Base-by-base conservation (phyloP, 2,888 invertebrate genomes). In the Parascotia fuliginaria region DNA sequence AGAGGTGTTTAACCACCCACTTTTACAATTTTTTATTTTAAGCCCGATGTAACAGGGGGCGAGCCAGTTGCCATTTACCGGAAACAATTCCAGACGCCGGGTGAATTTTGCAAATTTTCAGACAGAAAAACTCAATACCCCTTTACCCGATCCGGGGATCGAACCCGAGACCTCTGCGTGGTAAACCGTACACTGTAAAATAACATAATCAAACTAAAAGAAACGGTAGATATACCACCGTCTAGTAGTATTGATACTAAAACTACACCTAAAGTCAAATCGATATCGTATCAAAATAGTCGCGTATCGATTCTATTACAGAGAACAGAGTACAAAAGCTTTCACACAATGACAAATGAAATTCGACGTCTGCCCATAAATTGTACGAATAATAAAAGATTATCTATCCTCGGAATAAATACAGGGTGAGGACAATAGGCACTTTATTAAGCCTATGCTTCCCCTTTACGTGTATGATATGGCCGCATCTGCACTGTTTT, bases 321-420 rank as follows among this genome's bases (percentile, higher is more conserved):
- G 32, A 55, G 60, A 60, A 51, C 41, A 43, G 45, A 44, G 55
- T 31, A 72, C 73, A 73, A 70, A 60, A 60, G 70, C 53, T 37
- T 16, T 54, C 46, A 70, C 69, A 73, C 72, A 75, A 85, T 88
- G 88, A 89, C 87, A 88, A 88, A 87, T 85, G 87, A 85, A 89
- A 85, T 82, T 81, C 83, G 84, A 81, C 80, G 77, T 77, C 65
- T 73, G 48, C 69, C 85, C 85, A 89, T 89, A 89, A 89, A 89
- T 89, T 84, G 81, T 85, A 65, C 71, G 83, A 78, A 88, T 88
- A 85, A 86, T 85, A 89, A 89, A 89, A 89, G 85, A 90, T 89
- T 89, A 90, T 90, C 89, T 85, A 76, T 84, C 76, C 80, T 72
- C 75, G 86, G 81, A 87, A 89, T 89, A 89, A 83, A 88, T 87